Evolutionary conservation across 2,888 invertebrate species (phyloP), one percentile per base, ranked within the genome.

Genomic region (Zhengitettix transpicula): DNA sequence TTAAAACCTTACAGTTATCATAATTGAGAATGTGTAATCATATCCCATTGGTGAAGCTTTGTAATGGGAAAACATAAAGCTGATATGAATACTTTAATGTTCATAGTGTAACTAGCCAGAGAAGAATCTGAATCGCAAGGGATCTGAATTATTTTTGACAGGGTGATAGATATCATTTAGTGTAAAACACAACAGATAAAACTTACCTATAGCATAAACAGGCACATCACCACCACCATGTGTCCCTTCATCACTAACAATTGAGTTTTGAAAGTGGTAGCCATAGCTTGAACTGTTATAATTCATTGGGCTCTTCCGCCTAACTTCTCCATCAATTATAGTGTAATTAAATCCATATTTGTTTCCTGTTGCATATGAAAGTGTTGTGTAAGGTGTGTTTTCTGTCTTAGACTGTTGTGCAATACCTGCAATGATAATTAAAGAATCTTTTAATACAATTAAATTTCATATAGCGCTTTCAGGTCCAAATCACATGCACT

Each of bases 201-300:
- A 28, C 47, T 47, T 71, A 82, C 88, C 89, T 72, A 76, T 78
- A 41, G 93, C 92, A 73, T 89, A 92, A 58, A 94, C 80, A 1
- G 83, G 77, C 0, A 94, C 93, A 72, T 95, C 94, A 16, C 88
- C 87, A 0, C 91, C 91, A 0, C 88, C 86, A 65, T 92, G 91
- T 44, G 82, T 79, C 67, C 86, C 88, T 70, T 89, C 89, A 65
- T 83, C 80, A 7, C 83, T 78, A 64, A 80, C 77, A 44, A 88
- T 80, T 0, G 79, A 81, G 0, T 88, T 83, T 65, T 86, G 84
- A 69, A 89, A 89, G 42, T 82, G 79, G 68, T 89, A 89, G 51
- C 79, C 76, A 68, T 80, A 85, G 62, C 78, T 77, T 15, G 75
- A 77, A 0, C 82, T 85, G 61, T 88, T 76, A 1, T 77, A 75